Conservation (phyloP, 2,888 invertebrate species). For the Cataglyphis rosenhaueri region DNA sequence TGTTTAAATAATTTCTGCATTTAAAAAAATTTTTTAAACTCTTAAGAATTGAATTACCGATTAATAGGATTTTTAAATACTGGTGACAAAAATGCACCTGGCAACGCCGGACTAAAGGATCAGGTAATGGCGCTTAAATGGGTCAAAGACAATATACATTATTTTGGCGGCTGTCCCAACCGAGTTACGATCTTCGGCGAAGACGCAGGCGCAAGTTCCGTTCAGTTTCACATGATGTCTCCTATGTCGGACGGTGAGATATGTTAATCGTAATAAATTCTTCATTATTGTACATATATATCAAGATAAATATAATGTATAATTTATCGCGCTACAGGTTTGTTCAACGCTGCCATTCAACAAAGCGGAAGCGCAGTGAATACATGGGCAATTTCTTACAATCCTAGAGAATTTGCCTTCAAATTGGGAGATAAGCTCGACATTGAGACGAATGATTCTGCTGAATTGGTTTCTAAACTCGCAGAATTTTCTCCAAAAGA, state of each 20-base stretch:
- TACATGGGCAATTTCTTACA: slow-evolving; percentile 76
- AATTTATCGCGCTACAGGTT: slow-evolving; percentile 69
- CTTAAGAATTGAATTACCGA: background rate
- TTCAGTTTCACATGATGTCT: slow-evolving; percentile 80
- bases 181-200: slow-evolving; percentile 81
- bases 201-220: slow-evolving; percentile 76
- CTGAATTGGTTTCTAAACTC: slow-evolving; percentile 78
- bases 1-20: background rate
- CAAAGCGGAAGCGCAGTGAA: slow-evolving; percentile 79
- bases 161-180: slow-evolving; percentile 80
- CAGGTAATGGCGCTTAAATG: slow-evolving; percentile 81
- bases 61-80: slow-evolving; percentile 80
- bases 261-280: background rate
- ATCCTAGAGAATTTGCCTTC: slow-evolving; percentile 78
- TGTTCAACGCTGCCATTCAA: slow-evolving; percentile 79
- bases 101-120: slow-evolving; percentile 81
- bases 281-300: background rate
- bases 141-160: slow-evolving; percentile 80
- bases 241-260: slow-evolving; percentile 81
- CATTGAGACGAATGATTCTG: slow-evolving; percentile 77
- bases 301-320: background rate
- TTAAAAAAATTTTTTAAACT: background rate
- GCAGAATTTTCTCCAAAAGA: slow-evolving; percentile 74
- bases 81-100: slow-evolving; percentile 78
- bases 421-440: slow-evolving; percentile 80